phyloP scores from a whole-genome alignment of 2,888 invertebrate species.

The Megalurothrips usitatus region DNA sequence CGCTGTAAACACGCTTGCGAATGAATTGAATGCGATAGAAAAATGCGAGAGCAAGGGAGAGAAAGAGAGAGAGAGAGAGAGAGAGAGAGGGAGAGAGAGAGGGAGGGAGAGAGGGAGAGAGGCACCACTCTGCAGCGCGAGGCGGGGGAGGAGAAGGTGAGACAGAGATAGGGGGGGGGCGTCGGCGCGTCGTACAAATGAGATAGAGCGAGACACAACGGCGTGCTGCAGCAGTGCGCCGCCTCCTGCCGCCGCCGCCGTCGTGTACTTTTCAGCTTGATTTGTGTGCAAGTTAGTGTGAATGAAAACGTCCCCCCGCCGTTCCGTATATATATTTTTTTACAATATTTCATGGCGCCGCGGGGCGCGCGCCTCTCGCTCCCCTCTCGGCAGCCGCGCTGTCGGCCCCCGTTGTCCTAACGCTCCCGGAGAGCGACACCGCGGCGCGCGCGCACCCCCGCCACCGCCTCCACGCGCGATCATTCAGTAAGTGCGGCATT shows the following conservation, averaged over 20 bases:
- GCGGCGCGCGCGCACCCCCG: background rate
- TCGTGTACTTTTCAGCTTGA: slow-evolving; percentile 13
- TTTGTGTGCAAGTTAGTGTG: slow-evolving; percentile 24
- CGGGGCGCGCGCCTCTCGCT: background rate
- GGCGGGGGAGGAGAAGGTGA: background rate
- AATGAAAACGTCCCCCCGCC: background rate
- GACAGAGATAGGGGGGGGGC: background rate
- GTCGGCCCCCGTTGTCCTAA: too few relatives aligned
- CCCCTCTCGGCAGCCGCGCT: background rate
- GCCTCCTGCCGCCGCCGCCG: background rate
- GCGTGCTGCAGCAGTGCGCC: too few relatives aligned
- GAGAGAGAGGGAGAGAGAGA: too few relatives aligned
- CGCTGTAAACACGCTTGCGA: slow-evolving; percentile 20
- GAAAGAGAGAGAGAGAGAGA: too few relatives aligned
- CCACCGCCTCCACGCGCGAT: background rate
- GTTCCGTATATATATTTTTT: background rate
- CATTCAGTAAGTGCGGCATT: slow-evolving; percentile 18
- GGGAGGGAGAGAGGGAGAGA: too few relatives aligned
- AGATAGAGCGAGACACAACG: background rate
- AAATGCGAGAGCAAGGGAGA: too few relatives aligned
- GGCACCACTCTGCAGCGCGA: background rate
- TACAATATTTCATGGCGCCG: background rate
- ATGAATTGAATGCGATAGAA: slow-evolving; percentile 25
- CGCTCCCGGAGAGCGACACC: background rate
- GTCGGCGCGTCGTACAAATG: background rate